These are phyloP conservation scores for Trissoscelio sp. DNA, from an alignment of 2,888 invertebrate genomes.

Conservation along the genomic window DNA sequence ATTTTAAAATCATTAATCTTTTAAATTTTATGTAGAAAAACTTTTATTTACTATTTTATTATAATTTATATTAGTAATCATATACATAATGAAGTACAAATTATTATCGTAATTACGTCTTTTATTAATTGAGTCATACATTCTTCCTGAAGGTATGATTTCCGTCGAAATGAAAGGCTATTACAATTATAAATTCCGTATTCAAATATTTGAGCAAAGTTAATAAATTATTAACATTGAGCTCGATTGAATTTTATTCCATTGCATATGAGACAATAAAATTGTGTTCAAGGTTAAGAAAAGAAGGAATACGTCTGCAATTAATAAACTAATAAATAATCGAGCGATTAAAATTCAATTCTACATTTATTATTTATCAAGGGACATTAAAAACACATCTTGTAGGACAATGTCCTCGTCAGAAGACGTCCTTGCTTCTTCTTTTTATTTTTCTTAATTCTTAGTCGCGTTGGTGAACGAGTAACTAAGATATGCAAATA, in stretches of 20 bases:
- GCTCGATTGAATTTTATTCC: constrained; percentile 31
- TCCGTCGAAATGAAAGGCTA: neutral
- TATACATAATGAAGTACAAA: too few species aligned
- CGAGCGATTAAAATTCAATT: constrained; percentile 49
- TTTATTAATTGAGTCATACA: neutral
- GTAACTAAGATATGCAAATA: constrained; percentile 38
- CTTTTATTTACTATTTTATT: too few species aligned
- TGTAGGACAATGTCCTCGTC: constrained; percentile 49
- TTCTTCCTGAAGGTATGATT: neutral
- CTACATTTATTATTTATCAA: constrained; percentile 44
- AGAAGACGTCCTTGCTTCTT: constrained; percentile 19
- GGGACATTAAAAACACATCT: constrained; percentile 45
- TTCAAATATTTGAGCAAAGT: constrained; percentile 30
- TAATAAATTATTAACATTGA: constrained; percentile 28
- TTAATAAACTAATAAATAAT: constrained; percentile 56
- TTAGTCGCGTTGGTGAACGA: constrained; percentile 11
- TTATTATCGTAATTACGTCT: too few species aligned
- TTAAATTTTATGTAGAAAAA: too few species aligned
- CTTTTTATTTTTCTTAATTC: constrained; percentile 21
- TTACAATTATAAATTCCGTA: neutral
- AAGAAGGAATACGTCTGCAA: constrained; percentile 39
- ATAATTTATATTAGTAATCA: too few species aligned
- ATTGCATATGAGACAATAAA: constrained; percentile 49
- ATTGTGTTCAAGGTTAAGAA: constrained; percentile 36
- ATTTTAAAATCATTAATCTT: too few species aligned